phyloP scores from a whole-genome alignment of 2,797 vertebrate species.

The Hyperoplus lanceolatus region DNA sequence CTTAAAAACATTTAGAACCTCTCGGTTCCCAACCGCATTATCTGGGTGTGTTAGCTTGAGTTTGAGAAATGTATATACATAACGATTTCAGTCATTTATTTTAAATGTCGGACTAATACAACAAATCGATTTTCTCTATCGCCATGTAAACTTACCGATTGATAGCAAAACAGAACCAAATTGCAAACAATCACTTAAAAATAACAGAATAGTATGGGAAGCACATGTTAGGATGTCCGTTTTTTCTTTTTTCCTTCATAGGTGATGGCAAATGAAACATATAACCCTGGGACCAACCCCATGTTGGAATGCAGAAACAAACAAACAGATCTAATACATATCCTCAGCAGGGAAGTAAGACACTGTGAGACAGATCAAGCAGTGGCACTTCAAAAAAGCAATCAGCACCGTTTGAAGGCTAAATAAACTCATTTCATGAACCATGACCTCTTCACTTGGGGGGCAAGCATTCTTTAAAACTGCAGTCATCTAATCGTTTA shows the following conservation, averaged over 20 bases:
- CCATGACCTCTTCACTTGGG: neutral
- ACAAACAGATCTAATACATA: neutral
- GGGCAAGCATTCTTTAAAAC: neutral
- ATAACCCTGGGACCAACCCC: neutral
- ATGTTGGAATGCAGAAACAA: neutral
- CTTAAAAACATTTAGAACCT: too few relatives aligned
- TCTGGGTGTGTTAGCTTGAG: too few relatives aligned
- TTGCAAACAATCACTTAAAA: neutral
- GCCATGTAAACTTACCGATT: neutral
- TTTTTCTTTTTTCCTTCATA: neutral
- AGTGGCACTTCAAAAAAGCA: neutral
- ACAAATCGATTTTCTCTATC: too few relatives aligned
- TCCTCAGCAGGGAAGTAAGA: neutral
- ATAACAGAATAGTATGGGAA: neutral
- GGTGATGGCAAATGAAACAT: neutral
- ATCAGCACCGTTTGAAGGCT: neutral
- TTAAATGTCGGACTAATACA: too few relatives aligned
- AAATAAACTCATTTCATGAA: neutral
- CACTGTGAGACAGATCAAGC: neutral
- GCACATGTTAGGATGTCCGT: constrained; percentile 1
- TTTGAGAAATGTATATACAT: too few relatives aligned
- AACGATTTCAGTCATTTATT: too few relatives aligned
- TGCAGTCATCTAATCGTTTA: neutral
- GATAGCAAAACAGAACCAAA: neutral
- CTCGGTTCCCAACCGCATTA: too few relatives aligned